phyloP scores from a whole-genome alignment of 2,888 invertebrate species.

The Cataglyphis livida region DNA sequence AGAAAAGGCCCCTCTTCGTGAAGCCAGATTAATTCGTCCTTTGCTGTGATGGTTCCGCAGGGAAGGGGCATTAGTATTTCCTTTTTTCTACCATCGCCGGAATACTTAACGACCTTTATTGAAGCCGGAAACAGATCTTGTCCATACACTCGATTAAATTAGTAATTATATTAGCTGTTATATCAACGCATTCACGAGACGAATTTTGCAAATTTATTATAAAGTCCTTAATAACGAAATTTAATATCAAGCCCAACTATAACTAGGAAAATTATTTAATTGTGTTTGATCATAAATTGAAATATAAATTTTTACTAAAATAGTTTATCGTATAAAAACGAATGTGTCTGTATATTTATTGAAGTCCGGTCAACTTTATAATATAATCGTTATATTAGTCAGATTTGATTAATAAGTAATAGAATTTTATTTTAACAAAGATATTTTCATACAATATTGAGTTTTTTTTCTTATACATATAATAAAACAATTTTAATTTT shows the following conservation, averaged over 20 bases:
- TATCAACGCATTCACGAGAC: background rate
- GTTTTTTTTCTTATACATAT: background rate
- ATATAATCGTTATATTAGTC: background rate
- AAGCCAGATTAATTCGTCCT: constrained; percentile 77
- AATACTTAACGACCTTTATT: constrained; percentile 50
- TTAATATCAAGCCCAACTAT: background rate
- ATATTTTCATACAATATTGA: background rate
- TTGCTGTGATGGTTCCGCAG: constrained; percentile 63
- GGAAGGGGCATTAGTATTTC: constrained; percentile 48
- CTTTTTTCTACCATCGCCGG: constrained; percentile 39
- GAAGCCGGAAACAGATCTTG: constrained; percentile 27
- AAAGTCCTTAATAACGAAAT: background rate
- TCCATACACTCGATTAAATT: constrained; percentile 36
- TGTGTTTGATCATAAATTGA: background rate
- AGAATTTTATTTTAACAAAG: background rate
- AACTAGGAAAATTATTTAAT: background rate
- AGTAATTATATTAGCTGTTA: constrained; percentile 32
- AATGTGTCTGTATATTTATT: background rate
- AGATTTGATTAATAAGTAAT: background rate
- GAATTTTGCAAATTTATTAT: background rate
- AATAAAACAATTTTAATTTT: constrained; percentile 5
- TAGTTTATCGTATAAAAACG: background rate
- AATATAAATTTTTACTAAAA: background rate
- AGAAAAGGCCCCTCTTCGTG: constrained; percentile 67
- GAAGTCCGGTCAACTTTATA: background rate